Evolutionary conservation across 2,888 invertebrate genomes (phyloP), one percentile per base, ranked within the genome.

Genomic region (Neuroscelio doddi): DNA sequence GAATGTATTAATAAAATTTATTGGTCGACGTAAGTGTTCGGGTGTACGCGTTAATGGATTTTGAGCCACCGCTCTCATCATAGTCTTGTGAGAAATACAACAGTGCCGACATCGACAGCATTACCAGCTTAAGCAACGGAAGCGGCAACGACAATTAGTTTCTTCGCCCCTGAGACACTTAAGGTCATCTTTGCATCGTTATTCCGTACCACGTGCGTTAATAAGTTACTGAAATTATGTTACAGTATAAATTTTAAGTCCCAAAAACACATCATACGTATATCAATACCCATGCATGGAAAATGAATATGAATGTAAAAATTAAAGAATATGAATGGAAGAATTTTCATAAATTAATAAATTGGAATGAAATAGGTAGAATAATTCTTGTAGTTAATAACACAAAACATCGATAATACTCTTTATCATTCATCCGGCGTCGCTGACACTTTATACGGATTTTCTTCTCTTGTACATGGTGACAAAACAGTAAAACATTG

Each of bases 1-100:
- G 76, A 78, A 78, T 80, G 80, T 77, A 80, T 81, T 80, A 80
- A 80, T 81, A 78, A 80, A 82, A 80, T 81, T 80, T 81, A 82
- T 80, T 79, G 74, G 77, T 69, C 70, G 71, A 69, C 51, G 72
- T 72, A 68, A 72, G 79, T 75, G 74, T 69, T 74, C 73, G 64
- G 65, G 70, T 64, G 69, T 64, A 70, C 62, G 71, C 71, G 77
- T 78, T 81, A 82, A 82, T 82, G 82, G 80, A 82, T 82, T 81
- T 79, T 68, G 72, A 78, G 73, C 67, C 70, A 73, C 71, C 71
- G 66, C 50, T 44, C 47, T 24, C 36, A 29, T 38, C 14, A 41
- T 30, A n/a, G 27, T 45, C 47, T 50, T 44, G 51, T 26, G 52
- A 34, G 30, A 16, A 16, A 7, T 45, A 16, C 34, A 53, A 42